Evolutionary conservation across 2,797 vertebrate species (phyloP), one percentile per base, ranked within the genome.

Genomic region (Characodon lateralis): DNA sequence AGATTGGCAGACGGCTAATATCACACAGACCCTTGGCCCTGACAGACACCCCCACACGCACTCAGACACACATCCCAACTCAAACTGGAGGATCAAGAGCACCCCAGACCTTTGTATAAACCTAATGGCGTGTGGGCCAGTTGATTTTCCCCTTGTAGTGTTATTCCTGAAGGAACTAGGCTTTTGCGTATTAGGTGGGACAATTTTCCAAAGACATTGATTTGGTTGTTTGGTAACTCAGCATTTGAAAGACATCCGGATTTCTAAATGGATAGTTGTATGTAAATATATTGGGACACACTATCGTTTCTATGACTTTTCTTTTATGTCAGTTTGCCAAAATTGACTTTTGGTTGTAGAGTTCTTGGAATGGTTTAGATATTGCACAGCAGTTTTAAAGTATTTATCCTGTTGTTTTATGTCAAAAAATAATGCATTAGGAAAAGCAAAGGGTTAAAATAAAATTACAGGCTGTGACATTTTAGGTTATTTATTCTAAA

Each of bases 1-100:
- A 95, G 95, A 96, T 95, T 96, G 95, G 95, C 95, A 96, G 96
- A 95, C 95, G 94, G 95, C 95, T 96, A 95, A 96, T 96, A 96
- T 96, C 95, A 93, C 94, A 95, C 94, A 95, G 95, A 96, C 95
- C 94, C 94, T 93, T 95, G 91, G 93, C 92, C 95, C 94, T 95
- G 93, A 95, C 94, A 94, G 92, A 91, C 89, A 88, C 87, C 83
- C 86, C 92, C 77, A 78, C 74, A 72, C 76, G 71, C 63, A 72
- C 72, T 59, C 28, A 76, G 50, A 74, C 77, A 78, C 31, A 78
- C 73, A 83, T 77, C 85, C 83, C 81, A 89, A 81, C 88, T 90
- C 80, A 88, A 91, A 92, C 89, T 85, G 82, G 89, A 8, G 89
- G 87, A 89, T 87, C 85, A 74, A 85, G 73, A 83, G 84, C 93